phyloP scores from a whole-genome alignment of 2,888 invertebrate species.

The Pycnomerus fuliginosus region DNA sequence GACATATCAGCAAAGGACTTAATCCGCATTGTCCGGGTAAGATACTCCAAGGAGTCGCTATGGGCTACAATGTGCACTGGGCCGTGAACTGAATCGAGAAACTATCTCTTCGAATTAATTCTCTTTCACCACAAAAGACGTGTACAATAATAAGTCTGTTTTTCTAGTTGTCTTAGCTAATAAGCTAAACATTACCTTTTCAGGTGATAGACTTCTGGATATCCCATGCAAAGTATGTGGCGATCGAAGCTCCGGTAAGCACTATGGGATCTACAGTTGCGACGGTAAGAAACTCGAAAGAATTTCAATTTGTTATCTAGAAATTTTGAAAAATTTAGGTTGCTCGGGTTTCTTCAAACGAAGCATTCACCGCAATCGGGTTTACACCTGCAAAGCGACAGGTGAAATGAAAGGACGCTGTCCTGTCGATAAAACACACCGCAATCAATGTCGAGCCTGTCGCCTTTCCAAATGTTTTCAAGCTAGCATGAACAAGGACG shows the following conservation, averaged over 20 bases:
- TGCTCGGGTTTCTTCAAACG: conserved; percentile 96
- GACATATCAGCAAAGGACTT: conserved; percentile 18
- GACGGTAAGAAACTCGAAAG: conserved; percentile 72
- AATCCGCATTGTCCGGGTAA: conserved; percentile 26
- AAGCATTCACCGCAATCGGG: conserved; percentile 92
- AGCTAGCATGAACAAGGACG: conserved; percentile 97
- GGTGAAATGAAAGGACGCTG: conserved; percentile 91
- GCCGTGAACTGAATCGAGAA: conserved; percentile 18
- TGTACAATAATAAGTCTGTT: neutral
- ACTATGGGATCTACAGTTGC: conserved; percentile 99
- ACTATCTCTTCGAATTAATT: conserved; percentile 11
- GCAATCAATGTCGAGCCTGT: conserved; percentile 96
- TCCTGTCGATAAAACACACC: conserved; percentile 94
- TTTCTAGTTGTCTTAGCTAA: conserved; percentile 2
- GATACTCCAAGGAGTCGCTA: conserved; percentile 13
- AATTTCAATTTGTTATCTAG: too few species aligned
- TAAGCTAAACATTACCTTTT: conserved; percentile 35
- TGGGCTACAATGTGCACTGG: conserved; percentile 20
- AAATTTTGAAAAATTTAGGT: conserved; percentile 56
- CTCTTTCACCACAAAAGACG: conserved; percentile 2
- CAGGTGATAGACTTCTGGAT: conserved; percentile 95
- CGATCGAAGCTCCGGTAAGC: conserved; percentile 97
- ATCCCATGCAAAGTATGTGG: conserved; percentile 99
- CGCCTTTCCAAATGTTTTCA: conserved; percentile 93
- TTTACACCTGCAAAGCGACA: conserved; percentile 95